phyloP scores from a whole-genome alignment of 2,113 vertebrate species.

The Regulus satrapa region DNA sequence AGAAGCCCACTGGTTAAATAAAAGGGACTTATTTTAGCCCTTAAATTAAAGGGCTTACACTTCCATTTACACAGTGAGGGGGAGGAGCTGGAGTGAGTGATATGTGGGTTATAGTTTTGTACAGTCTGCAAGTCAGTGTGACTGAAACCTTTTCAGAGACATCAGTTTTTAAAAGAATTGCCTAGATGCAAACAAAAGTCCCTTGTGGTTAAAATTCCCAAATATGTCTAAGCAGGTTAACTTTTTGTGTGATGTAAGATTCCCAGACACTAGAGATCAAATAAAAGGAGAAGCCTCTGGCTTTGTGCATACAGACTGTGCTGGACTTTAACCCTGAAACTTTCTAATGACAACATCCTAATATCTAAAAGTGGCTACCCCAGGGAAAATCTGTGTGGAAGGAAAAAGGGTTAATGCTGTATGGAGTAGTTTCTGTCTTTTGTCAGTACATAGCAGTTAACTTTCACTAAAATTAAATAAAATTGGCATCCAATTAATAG shows the following conservation, averaged over 20 bases:
- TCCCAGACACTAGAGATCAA: background rate
- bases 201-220: background rate
- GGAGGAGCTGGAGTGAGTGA: background rate
- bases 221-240: background rate
- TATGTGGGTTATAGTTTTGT: background rate
- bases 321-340: background rate
- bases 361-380: background rate
- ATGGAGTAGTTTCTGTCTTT: constrained; percentile 10
- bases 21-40: too few relatives aligned
- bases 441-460: constrained; percentile 13
- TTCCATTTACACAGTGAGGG: background rate
- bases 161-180: background rate
- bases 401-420: constrained; percentile 33
- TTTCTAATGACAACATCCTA: background rate
- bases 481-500: constrained; percentile 17
- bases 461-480: constrained; percentile 47
- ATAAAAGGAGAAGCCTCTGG: background rate
- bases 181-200: background rate
- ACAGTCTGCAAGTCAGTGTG: background rate
- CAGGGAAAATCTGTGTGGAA: background rate
- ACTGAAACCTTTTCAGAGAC: background rate
- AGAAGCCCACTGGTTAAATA: background rate
- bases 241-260: background rate
- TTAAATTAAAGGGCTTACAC: too few relatives aligned
- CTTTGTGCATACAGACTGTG: background rate